Evolutionary conservation across 2,888 invertebrate genomes (phyloP).

Genomic region (Drosophila nr. perissopoda): DNA sequence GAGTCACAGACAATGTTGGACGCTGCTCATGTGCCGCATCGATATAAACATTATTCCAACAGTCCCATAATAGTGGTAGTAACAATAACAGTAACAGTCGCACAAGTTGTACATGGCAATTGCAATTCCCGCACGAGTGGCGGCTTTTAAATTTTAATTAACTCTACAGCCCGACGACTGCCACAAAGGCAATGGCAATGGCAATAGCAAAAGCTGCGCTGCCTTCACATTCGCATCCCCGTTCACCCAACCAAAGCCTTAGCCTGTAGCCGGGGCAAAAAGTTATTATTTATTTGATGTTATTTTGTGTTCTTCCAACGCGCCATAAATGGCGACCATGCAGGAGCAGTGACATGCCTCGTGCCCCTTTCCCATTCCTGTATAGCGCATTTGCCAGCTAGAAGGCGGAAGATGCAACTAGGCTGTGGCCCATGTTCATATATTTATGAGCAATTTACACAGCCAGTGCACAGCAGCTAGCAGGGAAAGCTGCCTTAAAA

Average conservation of each 20-base stretch:
- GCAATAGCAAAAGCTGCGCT: slow-evolving; percentile 4
- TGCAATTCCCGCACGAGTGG: slow-evolving; percentile 74
- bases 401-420: slow-evolving; percentile 57
- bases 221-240: slow-evolving; percentile 8
- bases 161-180: slow-evolving; percentile 53
- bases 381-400: slow-evolving; percentile 7
- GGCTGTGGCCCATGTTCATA: slow-evolving; percentile 65
- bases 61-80: slow-evolving; percentile 53
- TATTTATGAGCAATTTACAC: slow-evolving; percentile 79
- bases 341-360: slow-evolving; percentile 55
- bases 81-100: slow-evolving; percentile 67
- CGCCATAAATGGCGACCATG: slow-evolving; percentile 62
- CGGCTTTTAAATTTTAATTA: slow-evolving; percentile 78
- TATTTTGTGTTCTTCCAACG: slow-evolving; percentile 76
- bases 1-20: neutral
- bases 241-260: slow-evolving; percentile 19
- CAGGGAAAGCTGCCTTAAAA: slow-evolving; percentile 34
- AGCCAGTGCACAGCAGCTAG: slow-evolving; percentile 59
- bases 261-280: slow-evolving; percentile 50
- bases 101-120: slow-evolving; percentile 67
- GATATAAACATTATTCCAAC: slow-evolving; percentile 31
- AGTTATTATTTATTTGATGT: slow-evolving; percentile 80
- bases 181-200: slow-evolving; percentile 28
- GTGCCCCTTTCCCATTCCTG: neutral
- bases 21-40: slow-evolving; percentile 6